A percentile compares a stretch with the other conserved stretches of the same genome.
phyloP scores from a whole-genome alignment of 1,140 invertebrate species.

The Sinonovacula constricta region DNA sequence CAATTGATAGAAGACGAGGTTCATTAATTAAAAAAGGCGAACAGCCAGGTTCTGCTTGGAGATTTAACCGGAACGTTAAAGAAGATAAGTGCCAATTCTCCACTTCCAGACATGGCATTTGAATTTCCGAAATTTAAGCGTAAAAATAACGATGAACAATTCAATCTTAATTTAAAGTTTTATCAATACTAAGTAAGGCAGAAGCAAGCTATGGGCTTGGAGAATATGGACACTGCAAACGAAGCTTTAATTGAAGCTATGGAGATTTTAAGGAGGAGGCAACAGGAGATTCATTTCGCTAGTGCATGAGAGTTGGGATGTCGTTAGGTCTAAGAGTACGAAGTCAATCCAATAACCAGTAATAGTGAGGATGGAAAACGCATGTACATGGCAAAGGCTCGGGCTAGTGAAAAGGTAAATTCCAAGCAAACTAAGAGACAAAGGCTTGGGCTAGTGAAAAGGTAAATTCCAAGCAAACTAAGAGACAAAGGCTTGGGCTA shows the following conservation, averaged over 20 bases:
- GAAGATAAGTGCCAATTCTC: neutral
- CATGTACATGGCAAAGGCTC: too few relatives aligned
- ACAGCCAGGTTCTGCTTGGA: neutral
- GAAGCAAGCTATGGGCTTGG: neutral
- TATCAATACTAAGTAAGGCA: neutral
- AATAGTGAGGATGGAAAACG: too few relatives aligned
- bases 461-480: too few relatives aligned
- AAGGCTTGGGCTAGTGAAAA: too few relatives aligned
- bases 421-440: too few relatives aligned
- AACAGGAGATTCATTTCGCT: neutral
- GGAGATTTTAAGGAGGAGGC: neutral
- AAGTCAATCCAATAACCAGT: too few relatives aligned
- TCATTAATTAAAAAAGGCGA: neutral
- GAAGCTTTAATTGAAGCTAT: neutral
- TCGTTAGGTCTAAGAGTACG: neutral
- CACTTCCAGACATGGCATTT: too few relatives aligned
- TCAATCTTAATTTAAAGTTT: neutral
- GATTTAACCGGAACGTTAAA: neutral
- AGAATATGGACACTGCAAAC: neutral
- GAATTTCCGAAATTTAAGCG: neutral
- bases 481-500: too few relatives aligned
- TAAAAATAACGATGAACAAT: neutral
- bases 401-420: too few relatives aligned
- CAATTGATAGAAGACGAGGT: too few relatives aligned
- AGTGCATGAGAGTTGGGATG: neutral